Conservation (phyloP, 92 coral and sea anemone species). For the Pocillopora grandis region DNA sequence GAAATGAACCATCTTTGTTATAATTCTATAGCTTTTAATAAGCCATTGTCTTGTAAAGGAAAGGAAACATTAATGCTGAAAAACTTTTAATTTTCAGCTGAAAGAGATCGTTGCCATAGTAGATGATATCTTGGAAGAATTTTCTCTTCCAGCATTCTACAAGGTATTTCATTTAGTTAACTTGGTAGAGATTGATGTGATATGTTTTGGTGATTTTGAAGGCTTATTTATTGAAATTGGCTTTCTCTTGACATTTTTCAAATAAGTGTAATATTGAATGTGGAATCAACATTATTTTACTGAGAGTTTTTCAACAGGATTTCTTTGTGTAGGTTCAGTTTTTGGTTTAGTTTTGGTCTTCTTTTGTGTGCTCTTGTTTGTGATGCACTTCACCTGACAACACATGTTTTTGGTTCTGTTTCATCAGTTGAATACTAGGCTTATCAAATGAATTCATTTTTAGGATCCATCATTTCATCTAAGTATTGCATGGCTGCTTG, state of each 20-base stretch:
- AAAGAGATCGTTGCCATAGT: constrained; percentile 62
- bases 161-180: constrained; percentile 47
- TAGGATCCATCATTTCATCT: constrained; percentile 93
- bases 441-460: neutral
- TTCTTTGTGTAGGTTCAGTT: no score
- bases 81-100: constrained; percentile 47
- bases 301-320: no score
- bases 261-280: no score
- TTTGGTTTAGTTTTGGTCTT: neutral
- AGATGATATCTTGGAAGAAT: constrained; percentile 67
- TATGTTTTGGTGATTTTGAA: neutral
- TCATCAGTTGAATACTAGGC: neutral
- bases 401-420: neutral
- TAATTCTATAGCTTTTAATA: no score
- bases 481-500: constrained; percentile 93
- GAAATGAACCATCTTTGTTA: no score
- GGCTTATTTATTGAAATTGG: neutral
- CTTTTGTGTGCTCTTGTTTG: neutral
- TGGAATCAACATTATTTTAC: no score
- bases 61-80: no score
- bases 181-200: neutral
- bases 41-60: no score
- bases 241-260: neutral
- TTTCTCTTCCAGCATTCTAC: constrained; percentile 80
- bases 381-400: neutral